Conservation (phyloP, 1,140 invertebrate genomes). For the Lamellibrachia luymesi region DNA sequence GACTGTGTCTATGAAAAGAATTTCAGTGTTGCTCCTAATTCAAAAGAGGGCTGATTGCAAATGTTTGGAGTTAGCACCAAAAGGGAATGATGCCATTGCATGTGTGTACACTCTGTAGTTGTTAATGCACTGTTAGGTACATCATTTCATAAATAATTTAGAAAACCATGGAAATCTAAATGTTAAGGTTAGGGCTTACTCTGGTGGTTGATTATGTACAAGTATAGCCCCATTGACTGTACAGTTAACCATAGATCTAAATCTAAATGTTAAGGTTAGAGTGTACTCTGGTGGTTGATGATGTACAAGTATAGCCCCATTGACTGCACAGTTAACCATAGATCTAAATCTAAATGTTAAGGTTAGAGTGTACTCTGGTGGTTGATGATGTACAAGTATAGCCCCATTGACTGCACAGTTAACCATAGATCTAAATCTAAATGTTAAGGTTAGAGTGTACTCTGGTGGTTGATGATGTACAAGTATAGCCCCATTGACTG, state of each 20-base stretch:
- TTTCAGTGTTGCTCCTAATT: neutral
- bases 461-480: neutral
- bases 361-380: neutral
- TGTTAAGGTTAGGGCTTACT: neutral
- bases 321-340: too few species aligned
- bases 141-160: neutral
- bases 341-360: neutral
- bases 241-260: neutral
- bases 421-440: neutral
- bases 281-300: neutral
- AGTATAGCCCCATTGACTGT: too few species aligned
- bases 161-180: neutral
- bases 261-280: neutral
- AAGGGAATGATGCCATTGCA: neutral
- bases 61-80: neutral
- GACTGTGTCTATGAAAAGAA: neutral
- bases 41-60: neutral
- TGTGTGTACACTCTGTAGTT: neutral
- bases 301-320: neutral
- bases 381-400: neutral
- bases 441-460: neutral
- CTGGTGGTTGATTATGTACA: neutral
- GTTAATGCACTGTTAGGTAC: neutral
- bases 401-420: too few species aligned
- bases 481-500: too few species aligned